Evolutionary conservation across 1,140 invertebrate genomes (phyloP), one percentile per base, ranked within the genome.

Genomic region (Epicauta chinensis): DNA sequence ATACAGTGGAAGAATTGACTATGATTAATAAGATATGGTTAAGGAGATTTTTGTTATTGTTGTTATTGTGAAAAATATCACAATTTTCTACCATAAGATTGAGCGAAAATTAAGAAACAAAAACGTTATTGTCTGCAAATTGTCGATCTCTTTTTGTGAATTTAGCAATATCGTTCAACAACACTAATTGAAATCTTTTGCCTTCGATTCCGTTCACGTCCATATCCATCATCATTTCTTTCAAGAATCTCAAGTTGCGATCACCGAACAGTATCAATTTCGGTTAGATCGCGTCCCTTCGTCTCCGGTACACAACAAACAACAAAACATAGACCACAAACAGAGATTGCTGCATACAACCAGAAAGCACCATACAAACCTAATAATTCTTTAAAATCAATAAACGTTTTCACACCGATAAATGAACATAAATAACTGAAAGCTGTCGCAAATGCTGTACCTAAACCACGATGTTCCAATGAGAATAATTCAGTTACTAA

Each of bases 381-480:
- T 31, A 93, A 75, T 7, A 78, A 67, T 65, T 81, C 76, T 70
- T 89, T 81, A 64, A 93, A 82, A 63, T 89, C 83, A 47, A 87
- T 81, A 69, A 91, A 93, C 32, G 89, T 88, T 71, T 93, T 93
- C 7, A 93, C 91, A 30, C 90, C 86, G 12, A 91, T 76, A 69
- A 93, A 93, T 48, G 89, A 89, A 73, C 86, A 91, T 9, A 87
- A 78, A 79, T 93, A 92, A 67, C 86, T 91, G 69, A 89, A 89
- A 56, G 86, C 83, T 1, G 87, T 87, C 29, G 89, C 87, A 60
- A 93, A 76, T 31, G 88, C 86, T 52, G 86, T 87, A 11, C 90
- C 90, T 30, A 88, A 77, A 55, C 87, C 88, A 56, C 89, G 79
- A 60, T 89, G 89, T 69, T 90, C 86, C 35, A 91, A 73, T 12